Conservation (phyloP, 2,113 vertebrate species). For the Vulpes lagopus region DNA sequence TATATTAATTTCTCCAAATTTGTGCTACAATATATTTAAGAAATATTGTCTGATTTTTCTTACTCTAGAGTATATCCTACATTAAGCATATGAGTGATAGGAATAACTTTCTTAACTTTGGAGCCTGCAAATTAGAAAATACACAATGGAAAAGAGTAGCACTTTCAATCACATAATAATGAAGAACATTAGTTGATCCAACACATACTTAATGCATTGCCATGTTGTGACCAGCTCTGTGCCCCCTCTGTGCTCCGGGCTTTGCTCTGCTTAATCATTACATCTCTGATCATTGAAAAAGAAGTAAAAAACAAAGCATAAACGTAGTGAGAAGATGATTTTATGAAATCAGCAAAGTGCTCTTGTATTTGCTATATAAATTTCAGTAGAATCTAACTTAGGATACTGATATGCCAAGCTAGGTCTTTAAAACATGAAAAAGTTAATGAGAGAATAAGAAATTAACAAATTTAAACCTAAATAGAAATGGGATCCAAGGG, state of each 20-base stretch:
- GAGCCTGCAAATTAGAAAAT: not conserved
- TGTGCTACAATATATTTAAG: not conserved
- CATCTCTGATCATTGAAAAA: not conserved
- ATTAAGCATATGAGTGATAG: not conserved
- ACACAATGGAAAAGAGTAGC: not conserved
- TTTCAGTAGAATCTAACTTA: not conserved
- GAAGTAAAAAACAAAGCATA: not conserved
- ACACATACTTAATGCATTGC: not conserved
- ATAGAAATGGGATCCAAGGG: not conserved
- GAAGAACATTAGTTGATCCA: not conserved
- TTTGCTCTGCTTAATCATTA: not conserved
- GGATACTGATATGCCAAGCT: not conserved
- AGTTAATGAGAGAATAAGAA: not conserved
- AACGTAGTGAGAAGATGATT: not conserved
- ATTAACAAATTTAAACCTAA: not conserved
- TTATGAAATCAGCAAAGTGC: not conserved
- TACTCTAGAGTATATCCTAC: not conserved
- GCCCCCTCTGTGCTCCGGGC: not conserved
- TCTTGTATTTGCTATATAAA: not conserved
- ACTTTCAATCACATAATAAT: not conserved
- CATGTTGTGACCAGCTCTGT: not conserved
- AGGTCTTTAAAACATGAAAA: not conserved
- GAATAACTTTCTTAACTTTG: not conserved
- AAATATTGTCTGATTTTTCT: not conserved
- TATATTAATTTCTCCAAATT: constrained; percentile 10